Conservation (phyloP, 2,113 vertebrate genomes). For the Oenanthe melanoleuca region DNA sequence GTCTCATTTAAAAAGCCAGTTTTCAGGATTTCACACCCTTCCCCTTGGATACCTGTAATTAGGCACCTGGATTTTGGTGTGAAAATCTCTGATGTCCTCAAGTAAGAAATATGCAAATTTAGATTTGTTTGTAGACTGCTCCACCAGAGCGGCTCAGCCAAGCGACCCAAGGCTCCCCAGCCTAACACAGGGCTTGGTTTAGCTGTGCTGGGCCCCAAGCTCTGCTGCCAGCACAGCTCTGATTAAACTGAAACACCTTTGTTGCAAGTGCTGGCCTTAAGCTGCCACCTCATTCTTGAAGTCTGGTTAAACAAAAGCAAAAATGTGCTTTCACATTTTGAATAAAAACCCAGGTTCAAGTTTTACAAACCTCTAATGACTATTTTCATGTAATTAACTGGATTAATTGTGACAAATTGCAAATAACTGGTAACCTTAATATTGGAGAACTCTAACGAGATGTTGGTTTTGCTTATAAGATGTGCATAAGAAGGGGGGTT, state of each 20-base stretch:
- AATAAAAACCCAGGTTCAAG: background rate
- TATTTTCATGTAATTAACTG: background rate
- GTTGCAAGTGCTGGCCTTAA: background rate
- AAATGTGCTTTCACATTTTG: background rate
- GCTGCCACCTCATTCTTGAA: background rate
- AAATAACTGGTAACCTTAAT: background rate
- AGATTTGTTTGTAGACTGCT: background rate
- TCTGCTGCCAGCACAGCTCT: background rate
- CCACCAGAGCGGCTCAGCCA: background rate
- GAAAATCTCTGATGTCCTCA: background rate
- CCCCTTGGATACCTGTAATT: background rate
- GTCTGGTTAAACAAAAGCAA: background rate
- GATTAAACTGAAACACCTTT: background rate
- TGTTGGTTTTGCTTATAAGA: background rate
- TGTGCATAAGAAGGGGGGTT: background rate
- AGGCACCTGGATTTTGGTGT: background rate
- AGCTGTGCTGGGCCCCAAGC: background rate
- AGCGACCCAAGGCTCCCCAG: background rate
- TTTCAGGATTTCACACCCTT: background rate
- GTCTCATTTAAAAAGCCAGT: accelerated
- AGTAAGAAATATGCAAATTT: background rate
- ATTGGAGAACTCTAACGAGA: background rate
- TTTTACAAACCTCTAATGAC: background rate
- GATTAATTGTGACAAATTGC: background rate
- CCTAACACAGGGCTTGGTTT: background rate